Percentiles rank a stretch among this genome's conserved stretches.
Conservation (phyloP, 2,888 invertebrate genomes). For the Dexiosoma caninum region DNA sequence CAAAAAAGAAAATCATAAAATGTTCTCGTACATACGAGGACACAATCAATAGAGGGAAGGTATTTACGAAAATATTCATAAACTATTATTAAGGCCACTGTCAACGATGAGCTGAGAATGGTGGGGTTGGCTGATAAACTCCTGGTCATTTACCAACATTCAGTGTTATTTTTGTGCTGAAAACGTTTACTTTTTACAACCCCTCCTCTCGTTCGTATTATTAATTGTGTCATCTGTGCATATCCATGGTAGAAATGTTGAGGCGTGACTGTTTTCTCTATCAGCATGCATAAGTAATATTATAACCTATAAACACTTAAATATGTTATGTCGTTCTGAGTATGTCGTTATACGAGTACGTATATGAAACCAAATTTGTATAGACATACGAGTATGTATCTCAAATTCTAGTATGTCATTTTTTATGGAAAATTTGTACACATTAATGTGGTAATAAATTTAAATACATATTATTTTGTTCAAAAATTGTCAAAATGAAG, state of each 20-base stretch:
- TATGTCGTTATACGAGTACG: too few species aligned
- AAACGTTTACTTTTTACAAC: neutral
- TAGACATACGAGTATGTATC: too few species aligned
- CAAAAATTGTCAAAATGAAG: too few species aligned
- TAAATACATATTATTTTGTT: too few species aligned
- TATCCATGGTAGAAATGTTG: neutral
- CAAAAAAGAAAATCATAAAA: constrained; percentile 23
- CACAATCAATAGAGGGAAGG: neutral
- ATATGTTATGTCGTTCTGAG: too few species aligned
- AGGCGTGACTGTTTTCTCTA: neutral
- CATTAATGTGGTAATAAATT: too few species aligned
- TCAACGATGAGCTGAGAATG: neutral
- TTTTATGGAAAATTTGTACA: too few species aligned
- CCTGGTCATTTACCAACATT: constrained; percentile 36
- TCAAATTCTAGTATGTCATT: too few species aligned
- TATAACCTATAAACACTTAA: neutral
- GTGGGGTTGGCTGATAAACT: constrained; percentile 15
- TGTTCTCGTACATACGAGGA: too few species aligned
- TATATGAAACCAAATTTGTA: too few species aligned
- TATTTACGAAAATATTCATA: constrained; percentile 16
- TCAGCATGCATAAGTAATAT: constrained; percentile 5
- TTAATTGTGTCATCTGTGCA: constrained; percentile 51
- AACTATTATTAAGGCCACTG: constrained; percentile 4
- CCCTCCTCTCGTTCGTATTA: constrained; percentile 3
- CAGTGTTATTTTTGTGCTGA: neutral